Percentiles rank a stretch among this genome's conserved stretches.
Conservation (phyloP, 2,888 invertebrate genomes). For the Amiota communis region DNA sequence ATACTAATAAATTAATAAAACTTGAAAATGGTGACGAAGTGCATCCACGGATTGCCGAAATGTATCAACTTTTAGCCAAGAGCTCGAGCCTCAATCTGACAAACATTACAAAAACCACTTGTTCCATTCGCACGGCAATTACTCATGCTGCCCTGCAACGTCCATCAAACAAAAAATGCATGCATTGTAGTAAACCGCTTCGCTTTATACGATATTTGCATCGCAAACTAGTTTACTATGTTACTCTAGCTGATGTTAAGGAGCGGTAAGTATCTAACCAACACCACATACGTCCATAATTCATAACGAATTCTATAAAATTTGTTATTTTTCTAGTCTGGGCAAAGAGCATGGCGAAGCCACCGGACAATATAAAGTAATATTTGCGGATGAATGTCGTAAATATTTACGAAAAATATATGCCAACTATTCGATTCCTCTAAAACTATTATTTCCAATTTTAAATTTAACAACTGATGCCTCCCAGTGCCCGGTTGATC, state of each 20-base stretch:
- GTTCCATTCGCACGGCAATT: slow-evolving; percentile 65
- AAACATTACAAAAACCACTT: slow-evolving; percentile 67
- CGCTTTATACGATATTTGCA: slow-evolving; percentile 64
- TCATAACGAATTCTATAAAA: not conserved
- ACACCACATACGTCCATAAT: not conserved
- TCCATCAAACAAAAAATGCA: slow-evolving; percentile 59
- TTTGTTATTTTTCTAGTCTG: slow-evolving; percentile 38
- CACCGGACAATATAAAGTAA: slow-evolving; percentile 69
- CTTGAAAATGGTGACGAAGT: slow-evolving; percentile 68
- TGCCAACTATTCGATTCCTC: slow-evolving; percentile 80
- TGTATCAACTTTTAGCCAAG: slow-evolving; percentile 71
- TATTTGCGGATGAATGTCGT: slow-evolving; percentile 80
- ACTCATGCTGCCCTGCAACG: slow-evolving; percentile 65
- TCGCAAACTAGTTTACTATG: slow-evolving; percentile 65
- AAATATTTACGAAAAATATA: slow-evolving; percentile 83
- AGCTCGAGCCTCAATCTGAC: slow-evolving; percentile 40
- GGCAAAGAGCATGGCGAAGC: slow-evolving; percentile 45
- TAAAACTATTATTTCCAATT: slow-evolving; percentile 81
- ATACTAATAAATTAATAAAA: slow-evolving; percentile 56
- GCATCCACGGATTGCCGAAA: slow-evolving; percentile 74
- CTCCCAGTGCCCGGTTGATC: slow-evolving; percentile 80
- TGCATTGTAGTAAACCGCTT: slow-evolving; percentile 63
- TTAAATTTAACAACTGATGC: slow-evolving; percentile 73
- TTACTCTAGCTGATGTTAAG: slow-evolving; percentile 65
- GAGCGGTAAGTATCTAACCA: slow-evolving; percentile 49